These are phyloP conservation scores for Papilio xuthus DNA, from an alignment of 1,140 invertebrate genomes.

Conservation along the genomic window DNA sequence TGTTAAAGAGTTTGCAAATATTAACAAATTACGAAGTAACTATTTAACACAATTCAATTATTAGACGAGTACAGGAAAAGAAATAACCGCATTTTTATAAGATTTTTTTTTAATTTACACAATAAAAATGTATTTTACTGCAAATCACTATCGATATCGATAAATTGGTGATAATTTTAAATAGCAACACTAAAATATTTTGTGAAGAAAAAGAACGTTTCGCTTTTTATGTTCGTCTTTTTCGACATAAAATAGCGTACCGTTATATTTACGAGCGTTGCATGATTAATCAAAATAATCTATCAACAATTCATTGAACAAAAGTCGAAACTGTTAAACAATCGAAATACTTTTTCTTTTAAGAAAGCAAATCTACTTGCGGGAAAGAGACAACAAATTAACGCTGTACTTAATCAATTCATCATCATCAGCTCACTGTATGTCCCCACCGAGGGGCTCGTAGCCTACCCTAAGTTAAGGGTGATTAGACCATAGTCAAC, in stretches of 20 bases:
- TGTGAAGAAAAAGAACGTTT: background rate
- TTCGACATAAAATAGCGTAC: conserved; percentile 4
- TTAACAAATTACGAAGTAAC: background rate
- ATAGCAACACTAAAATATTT: background rate
- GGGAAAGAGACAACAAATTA: conserved; percentile 42
- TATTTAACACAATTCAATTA: background rate
- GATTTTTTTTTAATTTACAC: no score
- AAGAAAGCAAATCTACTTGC: conserved; percentile 19
- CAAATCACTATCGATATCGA: background rate
- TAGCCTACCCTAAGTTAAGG: no score
- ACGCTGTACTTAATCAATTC: conserved; percentile 51
- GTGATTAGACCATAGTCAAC: no score
- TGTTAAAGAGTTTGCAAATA: background rate
- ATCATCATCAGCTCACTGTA: no score
- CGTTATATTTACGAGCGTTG: conserved; percentile 12
- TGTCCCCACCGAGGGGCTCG: no score
- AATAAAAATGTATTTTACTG: background rate
- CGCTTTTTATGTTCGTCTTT: background rate
- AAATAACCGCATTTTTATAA: background rate
- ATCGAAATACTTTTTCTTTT: conserved; percentile 40
- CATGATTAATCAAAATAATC: conserved; percentile 53
- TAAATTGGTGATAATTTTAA: background rate
- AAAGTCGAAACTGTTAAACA: conserved; percentile 48
- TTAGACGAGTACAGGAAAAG: background rate
- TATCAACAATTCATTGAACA: conserved; percentile 50